These are phyloP conservation scores for Sclerurus mexicanus DNA, from an alignment of 2,113 vertebrate species.

Conservation along the genomic window DNA sequence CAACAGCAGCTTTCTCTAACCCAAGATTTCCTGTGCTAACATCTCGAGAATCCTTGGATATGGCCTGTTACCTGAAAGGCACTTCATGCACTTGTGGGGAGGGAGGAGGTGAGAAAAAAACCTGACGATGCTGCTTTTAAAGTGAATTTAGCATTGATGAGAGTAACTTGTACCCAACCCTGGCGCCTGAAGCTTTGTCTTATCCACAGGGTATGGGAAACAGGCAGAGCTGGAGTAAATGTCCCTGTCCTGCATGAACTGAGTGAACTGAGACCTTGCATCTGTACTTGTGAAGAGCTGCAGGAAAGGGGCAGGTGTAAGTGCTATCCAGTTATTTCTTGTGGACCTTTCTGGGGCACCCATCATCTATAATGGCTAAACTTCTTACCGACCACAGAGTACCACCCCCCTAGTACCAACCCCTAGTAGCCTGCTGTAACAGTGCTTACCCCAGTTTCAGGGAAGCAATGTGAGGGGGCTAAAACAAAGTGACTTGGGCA, in stretches of 20 bases:
- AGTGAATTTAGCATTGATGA: not conserved
- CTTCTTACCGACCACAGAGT: not conserved
- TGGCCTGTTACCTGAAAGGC: conserved; percentile 26
- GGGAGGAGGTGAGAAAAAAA: conserved; percentile 30
- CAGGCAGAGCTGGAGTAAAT: not conserved
- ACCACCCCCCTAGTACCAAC: not conserved
- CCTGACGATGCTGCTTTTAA: not conserved
- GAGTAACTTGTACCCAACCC: not conserved
- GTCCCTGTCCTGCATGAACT: not conserved
- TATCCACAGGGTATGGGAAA: not conserved
- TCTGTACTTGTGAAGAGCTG: not conserved
- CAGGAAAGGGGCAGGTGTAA: not conserved
- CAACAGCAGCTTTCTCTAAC: conserved; percentile 1
- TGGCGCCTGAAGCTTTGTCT: not conserved
- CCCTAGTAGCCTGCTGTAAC: not conserved
- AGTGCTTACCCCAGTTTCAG: not conserved
- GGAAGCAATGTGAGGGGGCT: not conserved
- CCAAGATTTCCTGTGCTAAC: conserved; percentile 12
- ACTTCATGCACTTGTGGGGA: not conserved
- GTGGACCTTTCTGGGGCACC: not conserved
- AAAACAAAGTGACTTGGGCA: not conserved
- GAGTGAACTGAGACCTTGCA: not conserved
- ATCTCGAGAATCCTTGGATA: conserved; percentile 33
- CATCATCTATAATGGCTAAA: not conserved
- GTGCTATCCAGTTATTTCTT: not conserved